Base-by-base conservation (phyloP, 2,888 invertebrate genomes). In the Synergus umbraculus region DNA sequence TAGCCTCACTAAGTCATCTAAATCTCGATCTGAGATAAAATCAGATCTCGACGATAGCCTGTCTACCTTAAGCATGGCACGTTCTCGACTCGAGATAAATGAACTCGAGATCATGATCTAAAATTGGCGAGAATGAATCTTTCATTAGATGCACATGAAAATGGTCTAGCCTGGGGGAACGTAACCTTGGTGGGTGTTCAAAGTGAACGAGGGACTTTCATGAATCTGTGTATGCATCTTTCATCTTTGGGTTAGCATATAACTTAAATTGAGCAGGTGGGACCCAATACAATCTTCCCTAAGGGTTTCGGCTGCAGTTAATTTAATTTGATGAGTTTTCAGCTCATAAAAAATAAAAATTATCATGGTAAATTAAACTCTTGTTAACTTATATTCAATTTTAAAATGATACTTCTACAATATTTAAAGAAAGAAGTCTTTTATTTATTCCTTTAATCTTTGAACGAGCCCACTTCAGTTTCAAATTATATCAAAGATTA, bases 131-230 rank as follows among this genome's bases (percentile, higher is more conserved):
- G 44, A 67, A 67, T 67, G 13, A 67, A 67, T 67, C 67, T 67
- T 67, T 46, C 44, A 67, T 67, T 67, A 67, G 44, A 18, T 46
- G 67, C 22, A 44, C 22, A 67, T 67, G 67, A 46, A 46, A 67
- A 67, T 44, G 44, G 77, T 64, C 79, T 80, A 79, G 79, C 81
- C 78, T 78, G 54, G 18, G 79, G 81, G 49, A 82, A 41, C 76
- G 79, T 76, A 78, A 64, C 80, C 77, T 65, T 79, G 76, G 78
- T 67, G 64, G 69, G 67, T 78, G 81, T 81, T 82, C 78, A 54
- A 29, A 44, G 13, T 77, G 44, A 18, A 29, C 10, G 10, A 63
- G 5, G 22, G 15, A 29, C 10, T 49, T 66, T 43, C 65, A 64
- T 29, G 65, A 65, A n/a, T 80, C 83, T 60, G 60, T 0, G 22